Evolutionary conservation across 2,888 invertebrate genomes (phyloP), one percentile per base, ranked within the genome.

Genomic region (Meteorus colon): DNA sequence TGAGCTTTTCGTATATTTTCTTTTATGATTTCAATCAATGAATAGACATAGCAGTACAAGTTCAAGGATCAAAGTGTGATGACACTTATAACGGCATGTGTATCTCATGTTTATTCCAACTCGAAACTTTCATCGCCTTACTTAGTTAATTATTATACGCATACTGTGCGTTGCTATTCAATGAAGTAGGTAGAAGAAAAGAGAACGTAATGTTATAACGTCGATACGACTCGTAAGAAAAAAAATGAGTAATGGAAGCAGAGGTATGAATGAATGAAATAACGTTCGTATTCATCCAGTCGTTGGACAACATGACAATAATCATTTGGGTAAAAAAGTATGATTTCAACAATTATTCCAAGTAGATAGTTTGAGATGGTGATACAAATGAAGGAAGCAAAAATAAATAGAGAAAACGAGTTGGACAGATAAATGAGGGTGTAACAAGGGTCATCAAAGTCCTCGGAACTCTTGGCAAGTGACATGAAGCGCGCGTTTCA

Each of bases 1-100:
- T 89, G 83, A 89, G 89, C 84, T 71, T 51, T 78, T 70, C 6
- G 12, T 10, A 24, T 72, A 12, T 29, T 65, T 65, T 24, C n/a
- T 24, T 4, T 48, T 14, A 29, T 34, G 16, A 41, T 51, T 68
- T 68, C 12, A 66, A 65, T 34, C 41, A 41, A 65, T 24, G n/a
- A 19, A 37, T 41, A 59, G 10, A 51, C 19, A 24, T 62, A 14
- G 62, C 24, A 16, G 24, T 63, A n/a, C 14, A 72, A 75, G 75
- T 71, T 75, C 75, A 75, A 60, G 75, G 75, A 41, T 75, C 71
- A 45, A 55, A 51, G 66, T 66, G 63, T 67, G 66, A 45, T 34
- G 66, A 72, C 71, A 60, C 71, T 71, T 59, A 31, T 34, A 55
- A 75, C 66, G 37, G 55, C 55, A 55, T 55, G 19, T n/a, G 19